These are phyloP conservation scores for Bruchidius siliquastri DNA, from an alignment of 2,888 invertebrate species.

Conservation along the genomic window DNA sequence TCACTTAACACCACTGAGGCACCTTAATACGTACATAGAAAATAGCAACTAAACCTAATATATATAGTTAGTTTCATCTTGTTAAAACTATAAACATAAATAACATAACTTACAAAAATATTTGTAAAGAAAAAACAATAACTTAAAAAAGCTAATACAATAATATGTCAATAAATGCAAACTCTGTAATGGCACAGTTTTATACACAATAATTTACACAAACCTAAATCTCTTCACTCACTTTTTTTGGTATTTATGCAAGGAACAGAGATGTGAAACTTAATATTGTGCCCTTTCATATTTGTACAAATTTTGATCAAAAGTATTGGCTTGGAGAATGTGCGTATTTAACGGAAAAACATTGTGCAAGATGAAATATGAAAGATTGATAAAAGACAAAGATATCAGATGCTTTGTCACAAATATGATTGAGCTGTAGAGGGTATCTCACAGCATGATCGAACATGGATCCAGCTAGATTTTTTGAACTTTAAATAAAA, in stretches of 20 bases:
- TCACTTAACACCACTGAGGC: neutral
- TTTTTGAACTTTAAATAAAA: no score
- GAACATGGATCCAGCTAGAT: neutral
- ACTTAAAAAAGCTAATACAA: slow-evolving; percentile 30
- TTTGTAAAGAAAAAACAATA: slow-evolving; percentile 25
- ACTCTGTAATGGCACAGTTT: slow-evolving; percentile 40
- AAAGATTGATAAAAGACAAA: neutral
- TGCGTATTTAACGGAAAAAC: slow-evolving; percentile 11
- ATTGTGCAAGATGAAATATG: neutral
- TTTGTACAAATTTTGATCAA: slow-evolving; percentile 20
- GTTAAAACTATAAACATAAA: slow-evolving; percentile 38
- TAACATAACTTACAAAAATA: slow-evolving; percentile 35
- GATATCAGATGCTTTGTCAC: neutral
- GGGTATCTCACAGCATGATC: neutral
- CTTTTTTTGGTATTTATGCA: slow-evolving; percentile 6
- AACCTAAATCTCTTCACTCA: slow-evolving; percentile 12
- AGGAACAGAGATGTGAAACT: neutral
- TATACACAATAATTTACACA: slow-evolving; percentile 10
- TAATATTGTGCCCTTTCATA: slow-evolving; percentile 20
- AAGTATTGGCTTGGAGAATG: slow-evolving; percentile 21
- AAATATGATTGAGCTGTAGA: neutral
- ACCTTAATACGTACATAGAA: neutral
- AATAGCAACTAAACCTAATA: slow-evolving; percentile 3
- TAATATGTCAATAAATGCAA: slow-evolving; percentile 38
- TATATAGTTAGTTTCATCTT: slow-evolving; percentile 25